Evolutionary conservation across 2,888 invertebrate species (phyloP).

Genomic region (Ptycholaimellus sp.): DNA sequence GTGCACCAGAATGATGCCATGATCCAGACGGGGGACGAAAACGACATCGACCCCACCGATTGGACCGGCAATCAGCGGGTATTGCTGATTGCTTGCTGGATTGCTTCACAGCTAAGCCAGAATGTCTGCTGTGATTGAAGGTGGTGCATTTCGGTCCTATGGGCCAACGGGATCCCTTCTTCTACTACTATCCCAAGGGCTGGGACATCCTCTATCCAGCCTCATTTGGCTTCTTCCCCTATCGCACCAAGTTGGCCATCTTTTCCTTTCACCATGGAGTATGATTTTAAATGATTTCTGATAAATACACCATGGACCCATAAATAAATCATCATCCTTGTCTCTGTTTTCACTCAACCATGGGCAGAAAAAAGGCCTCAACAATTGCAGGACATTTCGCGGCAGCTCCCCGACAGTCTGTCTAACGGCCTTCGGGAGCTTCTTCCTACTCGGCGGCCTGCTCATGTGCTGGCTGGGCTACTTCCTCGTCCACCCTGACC

Average conservation of each 20-base stretch:
- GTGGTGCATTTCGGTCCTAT: constrained; percentile 25
- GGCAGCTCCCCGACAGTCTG: constrained; percentile 21
- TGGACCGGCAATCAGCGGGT: constrained; percentile 24
- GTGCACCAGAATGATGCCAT: constrained; percentile 24
- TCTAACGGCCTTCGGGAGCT: constrained; percentile 21
- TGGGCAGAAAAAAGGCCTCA: background rate
- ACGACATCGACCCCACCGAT: constrained; percentile 18
- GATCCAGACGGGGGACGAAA: constrained; percentile 16
- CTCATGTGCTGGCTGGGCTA: constrained; percentile 21
- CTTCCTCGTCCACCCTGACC: constrained; percentile 15
- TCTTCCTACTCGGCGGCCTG: constrained; percentile 19
- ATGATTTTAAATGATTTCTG: background rate
- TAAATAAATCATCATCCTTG: no score
- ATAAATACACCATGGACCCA: no score
- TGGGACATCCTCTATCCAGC: constrained; percentile 26
- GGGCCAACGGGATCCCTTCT: constrained; percentile 24
- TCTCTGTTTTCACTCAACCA: background rate
- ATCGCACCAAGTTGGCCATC: constrained; percentile 19
- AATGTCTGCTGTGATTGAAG: no score
- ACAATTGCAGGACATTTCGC: constrained; percentile 20
- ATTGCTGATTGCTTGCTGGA: no score
- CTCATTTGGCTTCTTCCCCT: constrained; percentile 24
- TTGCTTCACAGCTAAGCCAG: no score
- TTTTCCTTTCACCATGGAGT: background rate
- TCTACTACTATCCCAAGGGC: constrained; percentile 25